Conservation (phyloP, 2,888 invertebrate genomes). For the Platycheirus albimanus region DNA sequence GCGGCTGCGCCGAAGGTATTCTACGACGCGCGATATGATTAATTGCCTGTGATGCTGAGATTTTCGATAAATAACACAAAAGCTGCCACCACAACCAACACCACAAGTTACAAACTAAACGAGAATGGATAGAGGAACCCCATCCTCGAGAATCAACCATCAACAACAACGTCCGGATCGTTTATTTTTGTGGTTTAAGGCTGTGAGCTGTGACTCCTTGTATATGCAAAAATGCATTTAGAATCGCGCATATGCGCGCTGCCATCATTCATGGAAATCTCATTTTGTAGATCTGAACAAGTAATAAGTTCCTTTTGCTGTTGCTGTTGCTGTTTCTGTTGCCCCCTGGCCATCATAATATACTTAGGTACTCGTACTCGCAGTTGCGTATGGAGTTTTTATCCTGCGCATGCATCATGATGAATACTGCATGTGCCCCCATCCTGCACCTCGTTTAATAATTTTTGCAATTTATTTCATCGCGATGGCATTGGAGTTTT, state of each 20-base stretch:
- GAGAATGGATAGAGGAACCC: conserved; percentile 6
- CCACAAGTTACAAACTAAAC: conserved; percentile 3
- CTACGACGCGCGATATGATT: conserved; percentile 70
- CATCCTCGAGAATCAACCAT: conserved; percentile 13
- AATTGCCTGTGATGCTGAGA: conserved; percentile 72
- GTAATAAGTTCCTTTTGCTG: too few species aligned
- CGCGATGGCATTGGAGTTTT: conserved; percentile 51
- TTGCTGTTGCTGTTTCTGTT: conserved; percentile 56
- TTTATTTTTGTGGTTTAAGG: conserved; percentile 52
- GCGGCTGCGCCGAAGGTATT: conserved; percentile 60
- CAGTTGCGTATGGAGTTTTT: conserved; percentile 17
- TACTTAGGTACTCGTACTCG: background rate
- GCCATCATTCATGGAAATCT: conserved; percentile 73
- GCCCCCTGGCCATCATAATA: conserved; percentile 57
- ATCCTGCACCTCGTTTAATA: conserved; percentile 64
- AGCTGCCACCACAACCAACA: conserved; percentile 65
- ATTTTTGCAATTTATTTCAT: conserved; percentile 71
- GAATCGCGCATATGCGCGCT: conserved; percentile 30
- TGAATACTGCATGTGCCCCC: conserved; percentile 56
- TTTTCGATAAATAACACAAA: conserved; percentile 73
- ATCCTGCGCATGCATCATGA: conserved; percentile 59
- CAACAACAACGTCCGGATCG: conserved; percentile 26
- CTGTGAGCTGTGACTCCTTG: conserved; percentile 3
- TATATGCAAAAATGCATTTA: conserved; percentile 24
- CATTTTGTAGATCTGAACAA: conserved; percentile 56